A percentile compares a stretch with the other conserved stretches of the same genome.
Evolutionary conservation across 2,888 invertebrate species (phyloP).

Genomic region (Iphiclides podalirius): DNA sequence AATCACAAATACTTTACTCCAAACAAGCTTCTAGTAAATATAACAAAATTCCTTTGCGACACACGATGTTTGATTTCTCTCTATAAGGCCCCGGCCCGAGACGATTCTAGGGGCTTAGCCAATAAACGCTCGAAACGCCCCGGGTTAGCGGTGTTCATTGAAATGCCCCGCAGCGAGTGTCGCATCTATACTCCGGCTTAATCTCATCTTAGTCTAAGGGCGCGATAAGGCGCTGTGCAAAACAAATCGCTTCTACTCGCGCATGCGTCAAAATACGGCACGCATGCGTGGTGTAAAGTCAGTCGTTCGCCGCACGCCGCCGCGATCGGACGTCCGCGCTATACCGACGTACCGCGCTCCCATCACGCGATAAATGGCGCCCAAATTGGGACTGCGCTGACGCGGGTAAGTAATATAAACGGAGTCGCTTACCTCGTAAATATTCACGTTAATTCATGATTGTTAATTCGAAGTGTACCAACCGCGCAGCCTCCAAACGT

Average conservation of each 20-base stretch:
- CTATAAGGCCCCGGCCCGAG: slow-evolving; percentile 17
- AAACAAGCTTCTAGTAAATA: not conserved
- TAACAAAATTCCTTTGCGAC: not conserved
- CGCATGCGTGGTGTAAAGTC: slow-evolving; percentile 58
- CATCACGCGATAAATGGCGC: slow-evolving; percentile 74
- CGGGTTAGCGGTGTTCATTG: slow-evolving; percentile 52
- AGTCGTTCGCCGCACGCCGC: slow-evolving; percentile 64
- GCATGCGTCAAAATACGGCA: slow-evolving; percentile 61
- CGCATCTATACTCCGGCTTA: slow-evolving; percentile 59
- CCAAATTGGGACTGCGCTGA: slow-evolving; percentile 62
- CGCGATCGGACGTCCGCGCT: slow-evolving; percentile 46
- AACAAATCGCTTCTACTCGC: slow-evolving; percentile 62
- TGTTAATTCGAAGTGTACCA: slow-evolving; percentile 30
- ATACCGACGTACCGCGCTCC: slow-evolving; percentile 41
- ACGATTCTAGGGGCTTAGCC: slow-evolving; percentile 39
- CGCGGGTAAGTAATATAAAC: slow-evolving; percentile 64
- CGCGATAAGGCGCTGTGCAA: slow-evolving; percentile 53
- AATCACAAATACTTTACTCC: too few species aligned
- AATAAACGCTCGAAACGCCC: slow-evolving; percentile 52
- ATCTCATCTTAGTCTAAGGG: slow-evolving; percentile 58
- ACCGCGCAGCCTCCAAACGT: slow-evolving; percentile 59
- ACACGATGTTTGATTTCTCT: slow-evolving; percentile 2
- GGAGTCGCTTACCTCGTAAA: slow-evolving; percentile 14
- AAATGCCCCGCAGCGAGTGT: slow-evolving; percentile 53
- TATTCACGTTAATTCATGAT: not conserved